These are phyloP conservation scores for Ophiothrix spiculata DNA, from an alignment of 35 echinoderm and acorn worm genomes.

Conservation along the genomic window DNA sequence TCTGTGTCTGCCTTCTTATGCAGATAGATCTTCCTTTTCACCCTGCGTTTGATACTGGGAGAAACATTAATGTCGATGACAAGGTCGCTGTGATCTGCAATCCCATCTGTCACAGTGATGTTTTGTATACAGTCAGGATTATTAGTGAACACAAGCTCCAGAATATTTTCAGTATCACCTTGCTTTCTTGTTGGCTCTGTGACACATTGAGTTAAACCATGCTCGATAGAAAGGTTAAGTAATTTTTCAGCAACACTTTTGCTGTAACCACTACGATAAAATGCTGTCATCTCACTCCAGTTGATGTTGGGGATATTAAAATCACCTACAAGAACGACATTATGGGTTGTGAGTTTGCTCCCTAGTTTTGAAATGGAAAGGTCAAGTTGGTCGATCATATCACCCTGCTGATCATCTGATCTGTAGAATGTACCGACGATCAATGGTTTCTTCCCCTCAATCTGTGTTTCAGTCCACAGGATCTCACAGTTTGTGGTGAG, in stretches of 20 bases:
- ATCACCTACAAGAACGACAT: background rate
- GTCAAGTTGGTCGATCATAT: conserved; percentile 22
- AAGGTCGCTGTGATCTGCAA: conserved; percentile 4
- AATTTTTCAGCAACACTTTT: background rate
- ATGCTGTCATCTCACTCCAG: background rate
- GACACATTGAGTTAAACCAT: background rate
- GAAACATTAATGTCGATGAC: background rate
- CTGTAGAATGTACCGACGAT: background rate
- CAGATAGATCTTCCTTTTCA: background rate
- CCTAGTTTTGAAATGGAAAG: background rate
- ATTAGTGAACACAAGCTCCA: background rate
- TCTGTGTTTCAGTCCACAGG: background rate
- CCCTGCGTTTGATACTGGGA: background rate
- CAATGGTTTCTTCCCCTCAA: background rate
- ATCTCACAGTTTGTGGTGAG: background rate
- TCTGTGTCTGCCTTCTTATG: conserved; percentile 8
- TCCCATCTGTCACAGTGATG: background rate
- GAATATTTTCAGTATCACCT: too few species aligned
- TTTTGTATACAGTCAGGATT: conserved; percentile 22
- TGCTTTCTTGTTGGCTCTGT: conserved; percentile 7
- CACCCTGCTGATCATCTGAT: background rate
- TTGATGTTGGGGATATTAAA: background rate
- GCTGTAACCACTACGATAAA: conserved; percentile 6
- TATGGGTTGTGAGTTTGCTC: background rate
- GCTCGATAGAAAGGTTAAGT: background rate